Conservation (phyloP, 2,113 vertebrate species). For the Dicerorhinus sumatrensis region DNA sequence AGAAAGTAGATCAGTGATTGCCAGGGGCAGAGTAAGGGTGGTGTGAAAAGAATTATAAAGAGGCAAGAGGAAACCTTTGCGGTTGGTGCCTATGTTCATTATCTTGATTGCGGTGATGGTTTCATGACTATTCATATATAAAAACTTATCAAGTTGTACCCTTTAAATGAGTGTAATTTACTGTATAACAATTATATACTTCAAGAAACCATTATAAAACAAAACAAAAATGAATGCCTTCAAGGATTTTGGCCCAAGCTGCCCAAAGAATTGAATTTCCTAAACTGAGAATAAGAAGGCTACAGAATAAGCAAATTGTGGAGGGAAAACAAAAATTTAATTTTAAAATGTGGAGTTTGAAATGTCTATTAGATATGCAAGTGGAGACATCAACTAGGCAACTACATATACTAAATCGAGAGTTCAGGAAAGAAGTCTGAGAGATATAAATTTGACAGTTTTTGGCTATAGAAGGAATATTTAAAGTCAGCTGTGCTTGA, state of each 20-base stretch:
- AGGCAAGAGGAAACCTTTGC: neutral
- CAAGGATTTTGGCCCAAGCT: neutral
- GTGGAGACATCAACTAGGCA: neutral
- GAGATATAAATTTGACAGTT: neutral
- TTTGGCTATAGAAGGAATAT: neutral
- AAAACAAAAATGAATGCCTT: conserved; percentile 35
- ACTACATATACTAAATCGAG: neutral
- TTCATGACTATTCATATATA: neutral
- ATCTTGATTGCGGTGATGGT: neutral
- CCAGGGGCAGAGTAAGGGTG: neutral
- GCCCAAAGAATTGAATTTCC: neutral
- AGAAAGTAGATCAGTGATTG: neutral
- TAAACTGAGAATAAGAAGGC: neutral
- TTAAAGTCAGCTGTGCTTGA: conserved; percentile 4
- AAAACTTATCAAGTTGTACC: neutral
- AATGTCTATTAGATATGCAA: conserved; percentile 7
- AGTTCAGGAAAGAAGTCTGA: neutral
- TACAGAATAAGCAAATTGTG: conserved; percentile 13
- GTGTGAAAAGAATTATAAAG: neutral
- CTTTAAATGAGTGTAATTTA: conserved; percentile 13
- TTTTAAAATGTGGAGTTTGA: conserved; percentile 19
- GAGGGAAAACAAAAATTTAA: neutral
- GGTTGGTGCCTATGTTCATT: neutral
- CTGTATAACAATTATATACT: neutral
- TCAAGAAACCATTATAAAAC: conserved; percentile 41